Conservation (phyloP, 2,797 vertebrate species). For the Sebastes hubbsi region DNA sequence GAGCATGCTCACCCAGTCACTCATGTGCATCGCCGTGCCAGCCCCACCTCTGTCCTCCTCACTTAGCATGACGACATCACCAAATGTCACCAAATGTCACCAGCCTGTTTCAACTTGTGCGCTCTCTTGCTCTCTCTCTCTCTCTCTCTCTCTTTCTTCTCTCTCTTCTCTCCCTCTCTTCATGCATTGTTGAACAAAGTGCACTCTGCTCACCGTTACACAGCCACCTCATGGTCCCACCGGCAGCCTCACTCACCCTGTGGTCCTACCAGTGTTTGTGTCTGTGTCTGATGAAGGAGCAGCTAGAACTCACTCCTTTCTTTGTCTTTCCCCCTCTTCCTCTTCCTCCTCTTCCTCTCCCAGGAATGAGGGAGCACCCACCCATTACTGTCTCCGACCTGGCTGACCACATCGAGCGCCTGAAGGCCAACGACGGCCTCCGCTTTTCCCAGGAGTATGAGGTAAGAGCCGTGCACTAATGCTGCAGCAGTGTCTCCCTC, state of each 20-base stretch:
- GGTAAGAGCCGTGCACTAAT: slow-evolving; percentile 75
- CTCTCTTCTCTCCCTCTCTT: slow-evolving; percentile 24
- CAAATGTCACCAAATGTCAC: slow-evolving; percentile 68
- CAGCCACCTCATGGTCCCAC: slow-evolving; percentile 76
- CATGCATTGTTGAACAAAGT: slow-evolving; percentile 75
- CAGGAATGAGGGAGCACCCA: slow-evolving; percentile 93
- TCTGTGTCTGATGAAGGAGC: slow-evolving; percentile 5
- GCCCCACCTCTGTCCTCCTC: slow-evolving; percentile 69
- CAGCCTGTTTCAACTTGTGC: slow-evolving; percentile 58
- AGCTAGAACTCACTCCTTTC: slow-evolving; percentile 37
- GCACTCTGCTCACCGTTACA: slow-evolving; percentile 68
- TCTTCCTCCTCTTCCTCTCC: slow-evolving; percentile 43
- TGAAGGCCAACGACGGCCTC: slow-evolving; percentile 94
- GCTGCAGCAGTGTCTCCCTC: not conserved
- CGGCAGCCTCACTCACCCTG: slow-evolving; percentile 71
- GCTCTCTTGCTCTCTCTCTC: slow-evolving; percentile 5
- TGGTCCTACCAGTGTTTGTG: slow-evolving; percentile 65
- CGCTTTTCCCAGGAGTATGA: slow-evolving; percentile 97
- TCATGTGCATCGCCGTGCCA: slow-evolving; percentile 72
- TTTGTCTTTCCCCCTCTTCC: not conserved
- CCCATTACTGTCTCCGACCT: slow-evolving; percentile 88
- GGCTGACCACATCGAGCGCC: slow-evolving; percentile 91
- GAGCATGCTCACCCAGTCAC: slow-evolving; percentile 76
- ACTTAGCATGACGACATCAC: slow-evolving; percentile 77
- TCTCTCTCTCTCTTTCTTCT: not conserved